Evolutionary conservation across 2,888 invertebrate genomes (phyloP).

Genomic region (Polydrusus pterygomalis): DNA sequence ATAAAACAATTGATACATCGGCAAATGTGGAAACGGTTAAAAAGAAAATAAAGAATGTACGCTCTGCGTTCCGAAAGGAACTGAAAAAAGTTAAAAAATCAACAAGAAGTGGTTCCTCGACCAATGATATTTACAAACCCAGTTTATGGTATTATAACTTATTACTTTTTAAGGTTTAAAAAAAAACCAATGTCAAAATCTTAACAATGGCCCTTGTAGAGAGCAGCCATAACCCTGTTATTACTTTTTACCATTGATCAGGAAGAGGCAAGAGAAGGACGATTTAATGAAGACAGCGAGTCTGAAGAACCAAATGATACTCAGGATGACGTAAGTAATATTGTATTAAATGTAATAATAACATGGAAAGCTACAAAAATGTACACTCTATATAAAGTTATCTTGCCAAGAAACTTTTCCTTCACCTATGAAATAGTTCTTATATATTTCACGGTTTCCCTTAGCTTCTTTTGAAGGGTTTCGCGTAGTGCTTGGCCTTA

Average conservation of each 20-base stretch:
- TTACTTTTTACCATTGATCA: slow-evolving; percentile 40
- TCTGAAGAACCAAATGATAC: not conserved
- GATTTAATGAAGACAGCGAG: not conserved
- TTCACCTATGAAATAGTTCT: slow-evolving; percentile 3
- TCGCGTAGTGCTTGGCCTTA: not conserved
- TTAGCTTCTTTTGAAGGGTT: slow-evolving; percentile 7
- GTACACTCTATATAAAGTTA: not conserved
- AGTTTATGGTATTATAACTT: slow-evolving; percentile 58
- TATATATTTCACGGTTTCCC: not conserved
- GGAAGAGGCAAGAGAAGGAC: slow-evolving; percentile 5
- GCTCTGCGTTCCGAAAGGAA: slow-evolving; percentile 56
- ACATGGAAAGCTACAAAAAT: not conserved
- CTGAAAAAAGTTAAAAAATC: no score
- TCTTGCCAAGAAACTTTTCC: slow-evolving; percentile 15
- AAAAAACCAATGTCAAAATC: no score
- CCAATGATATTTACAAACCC: slow-evolving; percentile 57
- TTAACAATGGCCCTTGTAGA: no score
- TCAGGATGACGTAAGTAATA: not conserved
- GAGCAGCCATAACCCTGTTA: no score
- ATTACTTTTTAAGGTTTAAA: no score
- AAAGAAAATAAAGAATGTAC: slow-evolving; percentile 57
- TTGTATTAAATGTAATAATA: not conserved
- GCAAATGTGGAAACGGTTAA: slow-evolving; percentile 22
- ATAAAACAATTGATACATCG: not conserved
- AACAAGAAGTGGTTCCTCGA: slow-evolving; percentile 36